Evolutionary conservation across 2,113 vertebrate genomes (phyloP).

Genomic region (Larimichthys crocea): DNA sequence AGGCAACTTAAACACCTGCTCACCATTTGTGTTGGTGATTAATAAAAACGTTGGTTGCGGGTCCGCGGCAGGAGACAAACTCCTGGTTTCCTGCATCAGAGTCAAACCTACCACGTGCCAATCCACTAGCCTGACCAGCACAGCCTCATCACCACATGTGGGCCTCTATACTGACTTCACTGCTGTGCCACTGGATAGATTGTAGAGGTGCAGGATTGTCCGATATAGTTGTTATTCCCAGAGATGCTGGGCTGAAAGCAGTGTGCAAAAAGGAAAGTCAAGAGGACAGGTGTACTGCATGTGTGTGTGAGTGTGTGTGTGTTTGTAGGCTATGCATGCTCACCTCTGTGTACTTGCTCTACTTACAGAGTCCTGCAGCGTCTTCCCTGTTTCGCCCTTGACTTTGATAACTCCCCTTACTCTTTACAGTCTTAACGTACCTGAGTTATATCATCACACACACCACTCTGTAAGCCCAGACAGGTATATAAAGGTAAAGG

Average conservation of each 20-base stretch:
- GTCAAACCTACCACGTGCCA: not conserved
- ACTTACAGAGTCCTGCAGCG: slow-evolving; percentile 42
- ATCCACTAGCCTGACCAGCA: not conserved
- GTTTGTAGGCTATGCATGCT: slow-evolving; percentile 34
- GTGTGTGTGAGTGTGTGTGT: slow-evolving; percentile 13
- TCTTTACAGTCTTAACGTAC: slow-evolving; percentile 24
- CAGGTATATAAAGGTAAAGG: slow-evolving; percentile 33
- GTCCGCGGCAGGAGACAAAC: not conserved
- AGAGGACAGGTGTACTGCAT: not conserved
- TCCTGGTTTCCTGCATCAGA: not conserved
- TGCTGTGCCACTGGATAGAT: not conserved
- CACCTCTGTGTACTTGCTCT: slow-evolving; percentile 40
- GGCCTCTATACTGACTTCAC: not conserved
- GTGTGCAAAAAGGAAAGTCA: slow-evolving; percentile 11
- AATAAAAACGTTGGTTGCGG: not conserved
- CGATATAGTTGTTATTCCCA: not conserved
- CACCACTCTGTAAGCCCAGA: slow-evolving; percentile 3
- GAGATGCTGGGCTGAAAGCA: not conserved
- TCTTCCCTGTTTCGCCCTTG: slow-evolving; percentile 39
- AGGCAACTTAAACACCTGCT: not conserved
- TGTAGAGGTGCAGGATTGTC: not conserved
- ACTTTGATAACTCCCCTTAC: slow-evolving; percentile 34
- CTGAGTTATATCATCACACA: slow-evolving; percentile 24
- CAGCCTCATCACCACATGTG: not conserved
- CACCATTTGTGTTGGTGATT: not conserved